Base-by-base conservation (phyloP, 1,140 invertebrate genomes). In the Wiebesia pumilae region DNA sequence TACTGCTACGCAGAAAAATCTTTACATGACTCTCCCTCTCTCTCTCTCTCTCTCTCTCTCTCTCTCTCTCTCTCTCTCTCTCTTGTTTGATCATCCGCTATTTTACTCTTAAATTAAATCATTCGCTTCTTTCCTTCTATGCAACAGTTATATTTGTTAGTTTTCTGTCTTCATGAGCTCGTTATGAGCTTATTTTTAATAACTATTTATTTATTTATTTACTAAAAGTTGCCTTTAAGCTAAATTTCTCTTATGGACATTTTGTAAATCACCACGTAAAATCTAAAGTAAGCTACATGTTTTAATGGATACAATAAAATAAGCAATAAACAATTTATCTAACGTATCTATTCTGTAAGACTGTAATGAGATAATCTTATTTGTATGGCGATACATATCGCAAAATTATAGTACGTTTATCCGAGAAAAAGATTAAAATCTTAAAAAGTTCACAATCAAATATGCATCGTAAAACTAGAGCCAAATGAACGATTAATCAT, bases 131-230 rank as follows among this genome's bases (percentile, higher is more conserved):
- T 14, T 3, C 27, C 75, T 69, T 27, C 77, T 69, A 65, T 67
- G 58, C 73, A 80, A 71, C 81, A 58, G 81, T 85, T 85, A 85
- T 33, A 75, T 81, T 80, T 79, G 38, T 35, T 79, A 67, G 79
- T 12, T 79, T 67, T 51, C 3, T 27, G 24, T 7, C 27, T 81
- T 19, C 80, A 19, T 19, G 16, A 16, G 40, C 33, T 10, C 14
- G 35, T n/a, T n/a, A n/a, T n/a, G n/a, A n/a, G n/a, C 67, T 71
- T 54, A n/a, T 40, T 62, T 77, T 77, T 77, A 75, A 83, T 75
- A 33, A 27, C 0, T 21, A 21, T 47, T 47, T 43, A 47, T 69
- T 81, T 58, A 69, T 47, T 77, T 30, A 73, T 21, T 2, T 38
- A 27, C 4, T 12, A 40, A 4, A 73, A 40, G 3, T 1, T 2